Evolutionary conservation across 1,140 invertebrate genomes (phyloP).

Genomic region (Brachionus plicatilis): DNA sequence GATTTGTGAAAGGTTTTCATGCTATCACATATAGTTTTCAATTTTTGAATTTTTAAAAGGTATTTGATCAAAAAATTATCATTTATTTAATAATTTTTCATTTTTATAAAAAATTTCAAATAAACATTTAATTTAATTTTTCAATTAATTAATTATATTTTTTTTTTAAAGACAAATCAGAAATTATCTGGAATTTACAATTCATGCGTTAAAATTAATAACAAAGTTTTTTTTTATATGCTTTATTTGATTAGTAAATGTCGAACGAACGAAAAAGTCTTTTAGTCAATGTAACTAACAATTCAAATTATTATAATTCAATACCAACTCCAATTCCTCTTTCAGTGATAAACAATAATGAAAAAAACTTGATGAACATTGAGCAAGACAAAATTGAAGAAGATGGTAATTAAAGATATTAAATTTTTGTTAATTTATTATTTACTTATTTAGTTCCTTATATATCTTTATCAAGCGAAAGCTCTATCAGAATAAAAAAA

Average conservation of each 20-base stretch:
- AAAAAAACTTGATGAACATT: neutral
- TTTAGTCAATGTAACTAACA: neutral
- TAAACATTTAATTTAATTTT: too few relatives aligned
- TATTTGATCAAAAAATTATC: too few relatives aligned
- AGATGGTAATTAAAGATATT: neutral
- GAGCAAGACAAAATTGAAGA: neutral
- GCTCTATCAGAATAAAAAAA: neutral
- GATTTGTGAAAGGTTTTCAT: too few relatives aligned
- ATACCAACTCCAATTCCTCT: neutral
- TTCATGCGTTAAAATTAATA: neutral
- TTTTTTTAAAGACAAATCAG: too few relatives aligned
- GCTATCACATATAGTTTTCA: too few relatives aligned
- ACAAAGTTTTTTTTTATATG: too few relatives aligned
- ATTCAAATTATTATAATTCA: neutral
- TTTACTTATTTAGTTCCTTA: neutral
- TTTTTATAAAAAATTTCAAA: too few relatives aligned
- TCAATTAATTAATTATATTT: too few relatives aligned
- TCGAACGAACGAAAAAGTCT: conserved; percentile 24
- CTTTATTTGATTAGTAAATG: neutral
- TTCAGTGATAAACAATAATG: neutral
- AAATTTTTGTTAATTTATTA: neutral
- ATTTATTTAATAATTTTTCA: too few relatives aligned
- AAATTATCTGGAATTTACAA: neutral
- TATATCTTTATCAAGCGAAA: too few relatives aligned
- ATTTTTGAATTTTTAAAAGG: too few relatives aligned